Base-by-base conservation (phyloP, 2,888 invertebrate species). In the Ctenicera cuprea region DNA sequence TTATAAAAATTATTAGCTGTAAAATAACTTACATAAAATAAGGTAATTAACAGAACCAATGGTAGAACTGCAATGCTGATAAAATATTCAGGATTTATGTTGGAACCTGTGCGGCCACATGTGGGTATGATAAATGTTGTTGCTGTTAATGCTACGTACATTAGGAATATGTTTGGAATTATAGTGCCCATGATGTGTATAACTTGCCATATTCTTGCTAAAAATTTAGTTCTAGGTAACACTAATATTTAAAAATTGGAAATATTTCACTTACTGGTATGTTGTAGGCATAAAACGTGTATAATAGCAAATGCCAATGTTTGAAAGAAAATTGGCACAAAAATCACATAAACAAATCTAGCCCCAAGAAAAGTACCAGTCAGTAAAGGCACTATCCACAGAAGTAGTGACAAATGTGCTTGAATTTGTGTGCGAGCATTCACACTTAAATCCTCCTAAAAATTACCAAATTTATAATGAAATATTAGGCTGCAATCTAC, bases 81-180 rank as follows among this genome's bases (percentile, higher is more conserved):
- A 66, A 87, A 81, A 26, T 88, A 75, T 76, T 89, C 89, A 0
- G 88, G 87, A 81, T 88, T 89, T 76, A 85, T 86, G 37, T 83
- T 79, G 3, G 86, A 86, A 20, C 89, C 89, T 9, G 87, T 84
- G 73, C 88, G 81, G 9, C 88, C 89, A 64, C 86, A 83, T 20
- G 88, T 86, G 41, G 89, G 88, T 30, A 80, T 75, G 45, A 81
- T 75, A 22, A 80, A 45, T 9, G 71, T 45, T 14, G 71, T 43
- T n/a, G 76, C 43, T 41, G 65, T 54, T 22, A 76, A 57, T 22
- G 73, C 45, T 8, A 69, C 50, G 33, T 76, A 74, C 67, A 79
- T 76, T 48, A 68, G 61, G 4, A 78, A 68, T n/a, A 75, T 57
- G 7, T 71, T 76, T 2, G 80, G 79, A 43, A 79, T 48, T 33